Base-by-base conservation (phyloP, 2,797 vertebrate species). In the Muscicapa striata region DNA sequence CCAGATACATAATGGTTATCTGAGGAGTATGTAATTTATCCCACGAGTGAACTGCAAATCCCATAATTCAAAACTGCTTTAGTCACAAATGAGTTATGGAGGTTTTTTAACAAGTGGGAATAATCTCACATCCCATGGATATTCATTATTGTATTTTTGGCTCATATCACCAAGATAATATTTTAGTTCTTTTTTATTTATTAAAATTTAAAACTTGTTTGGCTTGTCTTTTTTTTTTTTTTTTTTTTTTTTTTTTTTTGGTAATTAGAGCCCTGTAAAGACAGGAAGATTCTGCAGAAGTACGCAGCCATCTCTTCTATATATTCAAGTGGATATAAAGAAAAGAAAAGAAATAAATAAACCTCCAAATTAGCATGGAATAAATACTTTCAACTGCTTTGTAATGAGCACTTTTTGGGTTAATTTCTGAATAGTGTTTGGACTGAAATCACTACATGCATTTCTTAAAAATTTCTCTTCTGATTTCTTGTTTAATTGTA, bases 21-120 rank as follows among this genome's bases (percentile, higher is more conserved):
- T 61, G 36, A 89, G 96, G 78, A 86, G 86, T 72, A 59, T 41
- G 66, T 82, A 95, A 97, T 95, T 97, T 97, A 97, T 95, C 89
- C 94, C 92, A 90, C 2, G 19, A 95, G 89, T 89, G 88, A 97
- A 85, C 82, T 49, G 77, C 93, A 97, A 51, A 69, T 89, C 83
- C 95, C 92, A 92, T 96, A 85, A 94, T 93, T 92, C 84, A 92
- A 90, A 92, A 73, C 72, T 69, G 87, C 66, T 82, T 90, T 76
- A 96, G 93, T 87, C 78, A 88, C 69, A 16, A 95, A 90, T 95
- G 96, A 97, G 78, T 96, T 95, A 96, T 94, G 74, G 90, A 96
- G 80, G 58, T 68, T 73, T 73, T 94, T 96, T 96, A 76, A 89
- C 92, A 96, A 93, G 74, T 57, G 80, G 75, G 74, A 84, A 94